A percentile compares a stretch with the other conserved stretches of the same genome.
These are phyloP conservation scores for Onychomys torridus DNA, from an alignment of 2,797 vertebrate species.

Conservation along the genomic window DNA sequence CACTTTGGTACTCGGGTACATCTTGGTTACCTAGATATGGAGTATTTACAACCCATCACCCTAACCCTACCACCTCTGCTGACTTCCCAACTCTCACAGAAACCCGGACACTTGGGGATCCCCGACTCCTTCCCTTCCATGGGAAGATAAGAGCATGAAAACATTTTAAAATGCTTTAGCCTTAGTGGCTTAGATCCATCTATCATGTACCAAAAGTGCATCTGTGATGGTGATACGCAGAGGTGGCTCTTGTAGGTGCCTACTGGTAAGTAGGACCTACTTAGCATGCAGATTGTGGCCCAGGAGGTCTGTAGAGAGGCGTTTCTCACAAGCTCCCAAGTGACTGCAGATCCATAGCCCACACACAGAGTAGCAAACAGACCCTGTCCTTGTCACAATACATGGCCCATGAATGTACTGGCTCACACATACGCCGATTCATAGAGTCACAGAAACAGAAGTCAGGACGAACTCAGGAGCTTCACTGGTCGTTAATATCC, in stretches of 20 bases:
- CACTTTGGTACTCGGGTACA: neutral
- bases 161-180: conserved; percentile 12
- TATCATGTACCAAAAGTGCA: neutral
- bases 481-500: neutral
- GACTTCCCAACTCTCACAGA: neutral
- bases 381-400: neutral
- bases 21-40: neutral
- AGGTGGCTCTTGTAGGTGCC: neutral
- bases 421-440: fast-evolving
- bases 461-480: neutral
- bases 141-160: neutral
- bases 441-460: neutral
- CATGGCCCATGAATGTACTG: neutral
- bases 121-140: neutral
- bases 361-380: neutral
- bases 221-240: neutral
- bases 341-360: fast-evolving
- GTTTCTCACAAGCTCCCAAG: neutral
- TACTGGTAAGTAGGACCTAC: neutral
- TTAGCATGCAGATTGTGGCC: neutral
- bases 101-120: neutral
- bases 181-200: neutral
- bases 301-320: neutral
- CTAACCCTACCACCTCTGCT: neutral
- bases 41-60: neutral